Base-by-base conservation (phyloP, 1,140 invertebrate species). In the Halictus rubicundus region DNA sequence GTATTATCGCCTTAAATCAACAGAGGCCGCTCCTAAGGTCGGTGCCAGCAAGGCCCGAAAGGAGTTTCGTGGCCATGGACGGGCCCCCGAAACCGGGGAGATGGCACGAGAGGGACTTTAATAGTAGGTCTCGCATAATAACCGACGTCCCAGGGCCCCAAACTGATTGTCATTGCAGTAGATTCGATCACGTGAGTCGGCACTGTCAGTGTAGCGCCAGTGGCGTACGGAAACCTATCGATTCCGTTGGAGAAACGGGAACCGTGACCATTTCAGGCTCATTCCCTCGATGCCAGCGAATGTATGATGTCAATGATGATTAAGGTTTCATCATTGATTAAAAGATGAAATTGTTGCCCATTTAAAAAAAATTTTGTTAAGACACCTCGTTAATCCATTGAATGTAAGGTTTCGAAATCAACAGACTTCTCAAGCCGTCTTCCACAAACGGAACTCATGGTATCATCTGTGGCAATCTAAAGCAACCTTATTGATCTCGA, bases 1-100 rank as follows among this genome's bases (percentile, higher is more conserved):
- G 90, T 89, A 92, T 92, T 92, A 92, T 91, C 91, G 87, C 89
- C 89, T 92, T 90, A 89, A 92, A 92, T 91, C 91, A 92, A 92
- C 91, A 92, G 90, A 90, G 32, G 88, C 88, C 90, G 88, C 85
- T 87, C 82, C 82, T 87, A 81, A 82, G 83, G 81, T 82, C 85
- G 80, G 77, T 69, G 66, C 42, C 39, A 25, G 42, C 42, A 42
- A 4, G 25, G 27, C 25, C 61, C 61, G 27, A 59, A 68, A 46
- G 60, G 54, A 68, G 70, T 80, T 68, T 21, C 57, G 39, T 27
- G 65, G 74, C 68, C 65, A 63, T 61, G 52, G 59, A 54, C n/a
- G 66, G 37, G 19, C 65, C 49, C 25, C 27, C 63, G 70, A 68
- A 72, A 81, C 19, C 78, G 80, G 74, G 71, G 72, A 42, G 75